phyloP scores from a whole-genome alignment of 1,140 invertebrate species.

The Pseudomyrmex concolor region DNA sequence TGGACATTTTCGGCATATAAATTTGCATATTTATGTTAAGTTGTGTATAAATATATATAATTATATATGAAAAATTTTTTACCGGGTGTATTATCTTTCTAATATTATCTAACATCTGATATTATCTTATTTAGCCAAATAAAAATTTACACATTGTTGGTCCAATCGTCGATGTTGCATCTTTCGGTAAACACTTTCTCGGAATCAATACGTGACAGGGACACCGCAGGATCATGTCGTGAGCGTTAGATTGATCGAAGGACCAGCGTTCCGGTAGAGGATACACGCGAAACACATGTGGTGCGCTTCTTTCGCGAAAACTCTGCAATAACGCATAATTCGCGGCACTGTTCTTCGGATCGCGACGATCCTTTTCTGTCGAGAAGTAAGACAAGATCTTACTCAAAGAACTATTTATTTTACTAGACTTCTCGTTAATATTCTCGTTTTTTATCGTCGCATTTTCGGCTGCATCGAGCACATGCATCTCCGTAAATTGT shows the following conservation, averaged over 20 bases:
- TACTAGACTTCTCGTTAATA: neutral
- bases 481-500: conserved; percentile 79
- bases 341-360: neutral
- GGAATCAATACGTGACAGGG: conserved; percentile 70
- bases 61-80: no score
- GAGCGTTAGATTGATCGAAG: conserved; percentile 4
- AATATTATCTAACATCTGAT: no score
- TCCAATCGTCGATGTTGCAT: neutral
- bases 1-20: no score
- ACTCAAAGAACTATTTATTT: neutral
- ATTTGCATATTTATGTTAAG: no score
- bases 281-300: conserved; percentile 63
- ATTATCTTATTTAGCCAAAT: neutral
- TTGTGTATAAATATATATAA: no score
- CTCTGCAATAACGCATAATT: conserved; percentile 50
- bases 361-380: neutral
- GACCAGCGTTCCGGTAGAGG: conserved; percentile 26
- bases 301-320: conserved; percentile 27
- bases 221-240: conserved; percentile 25
- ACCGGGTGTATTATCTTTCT: no score
- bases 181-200: conserved; percentile 43
- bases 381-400: conserved; percentile 24
- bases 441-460: neutral
- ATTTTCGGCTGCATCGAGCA: conserved; percentile 55
- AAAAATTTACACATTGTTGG: conserved; percentile 63